Conservation (phyloP, 2,113 vertebrate genomes). For the Taurulus bubalis region DNA sequence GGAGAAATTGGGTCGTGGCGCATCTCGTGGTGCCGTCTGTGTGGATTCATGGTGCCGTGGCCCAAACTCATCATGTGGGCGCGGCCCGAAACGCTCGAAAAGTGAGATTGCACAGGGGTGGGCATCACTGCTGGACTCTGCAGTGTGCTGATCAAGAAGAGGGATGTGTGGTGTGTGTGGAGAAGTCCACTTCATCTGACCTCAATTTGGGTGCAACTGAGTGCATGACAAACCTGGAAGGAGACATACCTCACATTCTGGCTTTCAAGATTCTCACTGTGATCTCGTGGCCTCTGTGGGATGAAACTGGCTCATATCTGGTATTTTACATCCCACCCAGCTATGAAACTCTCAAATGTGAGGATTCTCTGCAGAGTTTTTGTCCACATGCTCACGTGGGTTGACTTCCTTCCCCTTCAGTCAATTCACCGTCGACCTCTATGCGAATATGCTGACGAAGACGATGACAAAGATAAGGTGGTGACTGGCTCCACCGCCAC, state of each 20-base stretch:
- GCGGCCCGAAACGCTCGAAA: not conserved
- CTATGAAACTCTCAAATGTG: not conserved
- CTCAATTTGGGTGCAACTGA: not conserved
- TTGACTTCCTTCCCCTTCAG: conserved; percentile 35
- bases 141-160: not conserved
- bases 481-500: conserved; percentile 10
- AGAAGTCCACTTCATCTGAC: conserved; percentile 5
- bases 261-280: not conserved
- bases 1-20: conserved; percentile 40
- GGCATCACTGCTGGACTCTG: not conserved
- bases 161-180: not conserved
- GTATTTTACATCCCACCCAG: conserved; percentile 23
- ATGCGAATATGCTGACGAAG: conserved; percentile 33
- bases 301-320: conserved; percentile 7
- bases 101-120: not conserved
- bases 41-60: conserved; percentile 13
- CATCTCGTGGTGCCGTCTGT: conserved; percentile 45
- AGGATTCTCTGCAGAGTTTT: conserved; percentile 11
- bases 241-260: not conserved
- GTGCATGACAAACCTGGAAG: not conserved
- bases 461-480: conserved; percentile 37
- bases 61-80: conserved; percentile 1
- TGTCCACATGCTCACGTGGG: conserved; percentile 43
- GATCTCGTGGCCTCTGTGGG: conserved; percentile 4
- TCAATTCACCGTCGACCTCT: conserved; percentile 35